Evolutionary conservation across 2,888 invertebrate genomes (phyloP).

Genomic region (Rhopalosiphum nymphaeae): DNA sequence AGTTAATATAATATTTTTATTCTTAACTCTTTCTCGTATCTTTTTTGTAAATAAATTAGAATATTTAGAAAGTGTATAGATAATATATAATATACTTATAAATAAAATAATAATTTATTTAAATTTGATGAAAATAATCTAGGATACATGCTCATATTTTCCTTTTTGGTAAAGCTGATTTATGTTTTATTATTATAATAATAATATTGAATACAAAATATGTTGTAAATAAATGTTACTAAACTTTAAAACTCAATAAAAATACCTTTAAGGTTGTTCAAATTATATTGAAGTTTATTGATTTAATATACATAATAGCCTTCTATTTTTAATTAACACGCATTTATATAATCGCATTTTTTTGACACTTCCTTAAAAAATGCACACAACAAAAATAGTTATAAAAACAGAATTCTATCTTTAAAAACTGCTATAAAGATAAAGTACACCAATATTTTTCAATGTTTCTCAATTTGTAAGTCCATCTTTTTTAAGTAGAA

Average conservation of each 20-base stretch:
- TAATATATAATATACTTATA: neutral
- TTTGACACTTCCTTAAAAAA: neutral
- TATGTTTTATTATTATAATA: neutral
- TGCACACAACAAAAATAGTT: neutral
- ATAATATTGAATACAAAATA: neutral
- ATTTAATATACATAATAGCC: neutral
- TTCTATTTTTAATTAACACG: neutral
- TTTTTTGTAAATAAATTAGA: constrained; percentile 8
- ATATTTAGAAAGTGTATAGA: neutral
- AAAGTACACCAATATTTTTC: neutral
- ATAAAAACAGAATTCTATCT: neutral
- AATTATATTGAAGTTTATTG: neutral
- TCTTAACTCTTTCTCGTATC: constrained; percentile 5
- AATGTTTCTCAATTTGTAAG: neutral
- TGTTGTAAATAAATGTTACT: neutral
- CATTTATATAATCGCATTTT: neutral
- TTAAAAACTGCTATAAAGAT: neutral
- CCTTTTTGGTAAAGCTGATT: constrained; percentile 16
- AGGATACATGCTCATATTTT: neutral
- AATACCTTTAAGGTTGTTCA: neutral
- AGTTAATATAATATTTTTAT: constrained; percentile 3
- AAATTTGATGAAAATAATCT: neutral
- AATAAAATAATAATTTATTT: constrained; percentile 18
- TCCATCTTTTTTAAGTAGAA: neutral
- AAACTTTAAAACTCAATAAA: neutral